These are phyloP conservation scores for Verasper variegatus DNA, from an alignment of 2,113 vertebrate species.

Conservation along the genomic window DNA sequence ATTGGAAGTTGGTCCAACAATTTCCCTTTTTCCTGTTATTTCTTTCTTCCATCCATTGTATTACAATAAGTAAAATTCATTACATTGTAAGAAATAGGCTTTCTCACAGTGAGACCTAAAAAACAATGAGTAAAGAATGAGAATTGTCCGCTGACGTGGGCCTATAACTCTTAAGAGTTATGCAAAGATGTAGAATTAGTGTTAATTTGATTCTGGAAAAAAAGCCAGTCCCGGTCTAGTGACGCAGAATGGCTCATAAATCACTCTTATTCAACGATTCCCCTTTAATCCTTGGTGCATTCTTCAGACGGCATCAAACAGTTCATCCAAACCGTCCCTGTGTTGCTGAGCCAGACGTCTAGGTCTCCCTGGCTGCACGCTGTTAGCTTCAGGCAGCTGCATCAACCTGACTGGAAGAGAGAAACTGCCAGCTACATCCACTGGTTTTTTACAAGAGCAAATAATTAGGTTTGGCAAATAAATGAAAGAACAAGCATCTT, in stretches of 20 bases:
- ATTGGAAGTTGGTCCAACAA: too few relatives aligned
- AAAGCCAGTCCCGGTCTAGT: conserved; percentile 49
- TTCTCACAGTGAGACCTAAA: conserved; percentile 11
- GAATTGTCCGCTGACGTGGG: conserved; percentile 4
- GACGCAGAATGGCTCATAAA: conserved; percentile 66
- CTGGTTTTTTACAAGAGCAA: conserved; percentile 32
- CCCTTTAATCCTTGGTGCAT: conserved; percentile 61
- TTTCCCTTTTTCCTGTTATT: background rate
- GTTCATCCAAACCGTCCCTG: conserved; percentile 62
- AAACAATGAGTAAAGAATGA: background rate
- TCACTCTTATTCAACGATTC: conserved; percentile 61
- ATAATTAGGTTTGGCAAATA: conserved; percentile 34
- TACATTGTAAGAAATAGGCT: background rate
- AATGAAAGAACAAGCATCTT: conserved; percentile 22
- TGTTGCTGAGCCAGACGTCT: conserved; percentile 60
- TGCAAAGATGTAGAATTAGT: conserved; percentile 12
- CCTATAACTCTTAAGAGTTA: conserved; percentile 28
- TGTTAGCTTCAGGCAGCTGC: conserved; percentile 46
- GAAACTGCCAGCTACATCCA: conserved; percentile 36
- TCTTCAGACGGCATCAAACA: conserved; percentile 39
- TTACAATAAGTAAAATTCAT: conserved; percentile 1
- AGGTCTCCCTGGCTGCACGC: conserved; percentile 53
- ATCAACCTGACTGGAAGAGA: conserved; percentile 56
- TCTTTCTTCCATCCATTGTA: background rate
- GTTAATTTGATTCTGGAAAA: conserved; percentile 47